A percentile compares a stretch with the other conserved stretches of the same genome.
These are phyloP conservation scores for Ornithoptera priamus DNA, from an alignment of 2,888 invertebrate species.

Conservation along the genomic window DNA sequence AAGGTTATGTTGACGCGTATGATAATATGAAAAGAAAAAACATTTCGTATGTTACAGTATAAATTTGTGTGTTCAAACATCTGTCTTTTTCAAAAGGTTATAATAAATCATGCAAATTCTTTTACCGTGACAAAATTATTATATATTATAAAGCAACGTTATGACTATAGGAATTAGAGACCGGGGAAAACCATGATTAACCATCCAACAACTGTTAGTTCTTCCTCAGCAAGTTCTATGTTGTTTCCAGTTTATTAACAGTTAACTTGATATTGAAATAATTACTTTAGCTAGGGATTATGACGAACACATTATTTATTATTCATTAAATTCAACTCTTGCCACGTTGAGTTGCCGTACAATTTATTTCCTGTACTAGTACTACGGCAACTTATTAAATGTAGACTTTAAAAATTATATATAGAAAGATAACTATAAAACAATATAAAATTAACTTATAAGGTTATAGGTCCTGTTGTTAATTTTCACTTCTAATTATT, in stretches of 20 bases:
- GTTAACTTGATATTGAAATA: neutral
- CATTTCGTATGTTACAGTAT: too few species aligned
- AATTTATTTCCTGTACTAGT: slow-evolving; percentile 1
- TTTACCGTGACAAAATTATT: neutral
- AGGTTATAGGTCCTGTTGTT: too few species aligned
- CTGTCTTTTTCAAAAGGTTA: too few species aligned
- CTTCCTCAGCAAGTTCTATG: neutral
- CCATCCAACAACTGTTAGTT: neutral
- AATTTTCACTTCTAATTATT: too few species aligned
- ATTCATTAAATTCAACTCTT: slow-evolving; percentile 9
- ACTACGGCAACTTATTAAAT: neutral
- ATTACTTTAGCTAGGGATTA: neutral
- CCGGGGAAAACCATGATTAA: neutral
- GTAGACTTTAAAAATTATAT: too few species aligned
- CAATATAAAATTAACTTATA: too few species aligned
- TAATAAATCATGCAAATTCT: too few species aligned
- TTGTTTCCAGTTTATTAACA: neutral
- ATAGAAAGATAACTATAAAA: too few species aligned
- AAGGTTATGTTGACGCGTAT: too few species aligned
- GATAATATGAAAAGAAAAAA: too few species aligned
- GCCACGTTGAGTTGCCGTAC: slow-evolving; percentile 1
- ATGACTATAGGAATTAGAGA: neutral
- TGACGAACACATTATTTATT: neutral
- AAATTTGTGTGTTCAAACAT: too few species aligned
- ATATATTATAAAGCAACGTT: slow-evolving; percentile 1